Evolutionary conservation across 2,113 vertebrate genomes (phyloP).

Genomic region (Corythornis vintsioides): DNA sequence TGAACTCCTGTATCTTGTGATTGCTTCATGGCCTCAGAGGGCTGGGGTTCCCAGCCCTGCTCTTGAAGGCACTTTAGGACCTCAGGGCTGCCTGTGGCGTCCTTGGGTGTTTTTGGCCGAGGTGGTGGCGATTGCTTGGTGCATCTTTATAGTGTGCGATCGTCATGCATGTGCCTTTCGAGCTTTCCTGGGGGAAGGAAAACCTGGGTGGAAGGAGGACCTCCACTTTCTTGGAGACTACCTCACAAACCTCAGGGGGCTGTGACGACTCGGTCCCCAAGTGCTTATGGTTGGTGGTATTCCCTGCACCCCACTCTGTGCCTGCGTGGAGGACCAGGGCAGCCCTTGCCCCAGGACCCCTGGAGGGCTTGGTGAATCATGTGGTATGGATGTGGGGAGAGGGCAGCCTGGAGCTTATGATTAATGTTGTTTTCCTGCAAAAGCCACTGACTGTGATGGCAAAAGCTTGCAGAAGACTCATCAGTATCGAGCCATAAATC

Average conservation of each 20-base stretch:
- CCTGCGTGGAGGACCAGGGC: background rate
- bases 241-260: background rate
- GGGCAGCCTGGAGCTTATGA: slow-evolving; percentile 39
- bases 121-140: background rate
- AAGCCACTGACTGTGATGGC: slow-evolving; percentile 4
- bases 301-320: no score
- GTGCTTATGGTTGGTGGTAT: background rate
- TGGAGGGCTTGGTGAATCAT: slow-evolving; percentile 51
- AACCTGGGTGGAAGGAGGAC: rapidly evolving
- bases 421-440: slow-evolving; percentile 65
- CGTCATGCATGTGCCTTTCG: rapidly evolving
- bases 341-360: background rate
- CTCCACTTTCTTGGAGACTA: background rate
- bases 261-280: background rate
- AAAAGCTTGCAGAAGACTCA: slow-evolving; percentile 36
- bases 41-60: background rate
- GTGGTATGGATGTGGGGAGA: background rate
- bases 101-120: background rate
- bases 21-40: background rate
- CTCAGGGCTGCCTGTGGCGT: background rate
- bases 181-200: background rate
- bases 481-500: slow-evolving; percentile 1
- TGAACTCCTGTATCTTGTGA: background rate
- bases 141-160: background rate
- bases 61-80: background rate